Evolutionary conservation across 2,888 invertebrate species (phyloP).

Genomic region (Melipona bicolor): DNA sequence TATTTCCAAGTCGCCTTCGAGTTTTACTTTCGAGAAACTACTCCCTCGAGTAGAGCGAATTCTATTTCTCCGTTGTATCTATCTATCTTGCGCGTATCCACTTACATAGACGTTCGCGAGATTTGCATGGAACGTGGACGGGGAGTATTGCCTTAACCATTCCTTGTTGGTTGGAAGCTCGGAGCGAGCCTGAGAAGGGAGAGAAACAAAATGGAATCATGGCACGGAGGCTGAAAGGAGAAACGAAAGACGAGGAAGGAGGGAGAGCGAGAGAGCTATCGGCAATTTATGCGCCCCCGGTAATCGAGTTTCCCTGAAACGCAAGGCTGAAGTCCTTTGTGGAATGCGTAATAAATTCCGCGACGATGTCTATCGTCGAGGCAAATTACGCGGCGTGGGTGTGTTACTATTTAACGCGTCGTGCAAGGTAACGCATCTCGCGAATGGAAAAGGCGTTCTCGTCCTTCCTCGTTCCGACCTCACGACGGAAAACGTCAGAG

Average conservation of each 20-base stretch:
- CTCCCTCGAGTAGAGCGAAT: too few species aligned
- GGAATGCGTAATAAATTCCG: slow-evolving; percentile 61
- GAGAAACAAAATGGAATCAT: not conserved
- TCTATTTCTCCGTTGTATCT: too few species aligned
- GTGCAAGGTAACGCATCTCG: not conserved
- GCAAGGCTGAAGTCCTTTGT: slow-evolving; percentile 58
- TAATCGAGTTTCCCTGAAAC: slow-evolving; percentile 62
- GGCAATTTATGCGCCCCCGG: slow-evolving; percentile 60
- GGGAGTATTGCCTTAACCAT: slow-evolving; percentile 16
- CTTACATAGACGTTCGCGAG: not conserved
- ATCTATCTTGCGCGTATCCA: too few species aligned
- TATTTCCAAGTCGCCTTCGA: not conserved
- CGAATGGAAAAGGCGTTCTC: not conserved
- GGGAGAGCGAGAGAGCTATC: slow-evolving; percentile 34
- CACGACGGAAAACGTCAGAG: not conserved
- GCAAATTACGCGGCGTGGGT: slow-evolving; percentile 56
- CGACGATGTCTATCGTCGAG: slow-evolving; percentile 34
- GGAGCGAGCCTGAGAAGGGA: not conserved
- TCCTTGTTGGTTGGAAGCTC: not conserved
- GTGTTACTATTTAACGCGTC: slow-evolving; percentile 33
- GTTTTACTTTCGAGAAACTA: not conserved
- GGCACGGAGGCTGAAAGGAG: not conserved
- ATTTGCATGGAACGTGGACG: not conserved
- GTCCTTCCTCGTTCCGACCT: not conserved
- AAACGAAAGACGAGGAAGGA: not conserved